Evolutionary conservation across 2,797 vertebrate genomes (phyloP).

Genomic region (Numenius phaeopus): DNA sequence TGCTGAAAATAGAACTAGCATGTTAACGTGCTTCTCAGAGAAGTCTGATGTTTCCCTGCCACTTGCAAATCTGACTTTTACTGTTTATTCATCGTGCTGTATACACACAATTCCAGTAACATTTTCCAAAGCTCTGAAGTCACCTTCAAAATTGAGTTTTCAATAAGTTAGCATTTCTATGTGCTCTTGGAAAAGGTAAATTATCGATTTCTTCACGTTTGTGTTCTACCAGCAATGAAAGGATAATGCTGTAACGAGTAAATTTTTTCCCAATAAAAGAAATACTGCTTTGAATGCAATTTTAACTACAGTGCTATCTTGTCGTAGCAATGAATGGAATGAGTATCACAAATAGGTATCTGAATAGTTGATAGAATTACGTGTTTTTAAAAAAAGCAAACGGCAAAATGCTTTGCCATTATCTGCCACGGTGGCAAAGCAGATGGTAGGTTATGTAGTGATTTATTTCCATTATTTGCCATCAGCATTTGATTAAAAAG

Average conservation of each 20-base stretch:
- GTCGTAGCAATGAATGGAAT: background rate
- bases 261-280: background rate
- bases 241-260: background rate
- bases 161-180: background rate
- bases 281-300: background rate
- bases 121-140: background rate
- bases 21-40: background rate
- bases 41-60: background rate
- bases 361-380: background rate
- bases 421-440: background rate
- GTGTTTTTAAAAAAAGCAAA: background rate
- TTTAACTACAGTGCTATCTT: background rate
- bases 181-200: background rate
- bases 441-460: background rate
- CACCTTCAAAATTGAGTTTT: background rate
- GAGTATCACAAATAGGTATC: background rate
- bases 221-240: background rate
- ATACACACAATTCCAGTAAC: fast-evolving
- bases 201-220: background rate
- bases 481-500: background rate
- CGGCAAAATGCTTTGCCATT: background rate
- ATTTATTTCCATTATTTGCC: background rate
- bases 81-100: background rate
- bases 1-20: background rate
- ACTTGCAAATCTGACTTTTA: background rate